Evolutionary conservation across 2,888 invertebrate species (phyloP).

Genomic region (Ormyrus pomaceus): DNA sequence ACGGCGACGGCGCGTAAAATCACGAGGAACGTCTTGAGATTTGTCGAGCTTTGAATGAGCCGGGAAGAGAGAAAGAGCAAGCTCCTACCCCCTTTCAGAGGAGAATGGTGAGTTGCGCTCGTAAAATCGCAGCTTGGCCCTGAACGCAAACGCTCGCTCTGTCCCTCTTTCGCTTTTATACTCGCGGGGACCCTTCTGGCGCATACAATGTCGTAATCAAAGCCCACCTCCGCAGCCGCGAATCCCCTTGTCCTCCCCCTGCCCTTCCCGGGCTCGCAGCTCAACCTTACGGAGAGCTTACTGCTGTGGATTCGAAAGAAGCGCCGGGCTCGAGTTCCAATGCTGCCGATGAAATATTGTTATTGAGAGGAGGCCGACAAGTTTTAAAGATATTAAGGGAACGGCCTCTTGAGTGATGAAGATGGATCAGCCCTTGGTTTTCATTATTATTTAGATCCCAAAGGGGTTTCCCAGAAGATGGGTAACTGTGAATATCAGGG

Average conservation of each 20-base stretch:
- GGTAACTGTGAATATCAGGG: no score
- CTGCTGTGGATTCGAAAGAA: background rate
- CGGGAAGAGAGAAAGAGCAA: background rate
- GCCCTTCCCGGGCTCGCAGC: background rate
- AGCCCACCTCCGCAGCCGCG: constrained; percentile 63
- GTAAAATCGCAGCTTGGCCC: constrained; percentile 64
- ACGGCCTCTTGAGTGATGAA: no score
- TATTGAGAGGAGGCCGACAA: background rate
- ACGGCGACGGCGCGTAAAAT: constrained; percentile 51
- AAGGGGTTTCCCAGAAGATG: no score
- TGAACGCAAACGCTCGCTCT: background rate
- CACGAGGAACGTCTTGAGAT: constrained; percentile 57
- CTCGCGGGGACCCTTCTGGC: constrained; percentile 57
- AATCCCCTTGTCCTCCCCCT: constrained; percentile 18
- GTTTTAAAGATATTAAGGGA: no score
- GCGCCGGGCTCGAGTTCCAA: background rate
- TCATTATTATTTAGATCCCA: no score
- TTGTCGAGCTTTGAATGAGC: constrained; percentile 48
- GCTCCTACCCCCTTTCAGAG: constrained; percentile 21
- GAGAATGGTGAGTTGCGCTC: constrained; percentile 63
- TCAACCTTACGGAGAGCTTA: background rate
- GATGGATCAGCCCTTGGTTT: no score
- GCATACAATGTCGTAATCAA: constrained; percentile 73
- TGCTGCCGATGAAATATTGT: background rate
- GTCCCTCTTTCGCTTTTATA: background rate